Conservation (phyloP, 1,140 invertebrate species). For the Neuroterus valhalla region DNA sequence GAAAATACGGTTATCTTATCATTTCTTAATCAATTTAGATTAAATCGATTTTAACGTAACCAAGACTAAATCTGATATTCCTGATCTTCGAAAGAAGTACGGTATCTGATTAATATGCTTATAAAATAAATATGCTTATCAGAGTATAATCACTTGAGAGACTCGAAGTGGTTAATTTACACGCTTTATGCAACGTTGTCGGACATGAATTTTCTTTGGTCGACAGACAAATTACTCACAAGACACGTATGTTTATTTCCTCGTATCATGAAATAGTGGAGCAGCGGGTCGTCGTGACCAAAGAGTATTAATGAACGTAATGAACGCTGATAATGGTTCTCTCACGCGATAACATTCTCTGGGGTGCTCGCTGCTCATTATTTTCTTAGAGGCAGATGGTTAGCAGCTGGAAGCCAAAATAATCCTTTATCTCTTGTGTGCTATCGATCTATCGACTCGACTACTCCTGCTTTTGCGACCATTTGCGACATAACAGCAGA, state of each 20-base stretch:
- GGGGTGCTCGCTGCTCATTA: conserved; percentile 11
- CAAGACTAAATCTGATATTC: too few species aligned
- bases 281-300: conserved; percentile 17
- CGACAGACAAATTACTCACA: conserved; percentile 12
- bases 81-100: too few species aligned
- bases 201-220: neutral
- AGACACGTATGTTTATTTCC: neutral
- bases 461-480: conserved; percentile 13
- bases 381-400: conserved; percentile 5
- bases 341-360: conserved; percentile 28
- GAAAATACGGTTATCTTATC: too few species aligned
- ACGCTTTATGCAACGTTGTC: conserved; percentile 9
- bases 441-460: conserved; percentile 29
- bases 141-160: neutral
- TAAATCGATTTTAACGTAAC: too few species aligned
- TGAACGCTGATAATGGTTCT: conserved; percentile 11
- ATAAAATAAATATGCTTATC: neutral
- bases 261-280: neutral
- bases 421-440: conserved; percentile 17
- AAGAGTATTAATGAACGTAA: conserved; percentile 20
- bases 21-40: too few species aligned
- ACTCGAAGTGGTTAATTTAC: neutral
- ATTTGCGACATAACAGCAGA: too few species aligned
- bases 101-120: too few species aligned
- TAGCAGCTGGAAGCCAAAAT: conserved; percentile 13